phyloP scores from a whole-genome alignment of 2,113 vertebrate genomes.

The Arenaria interpres region DNA sequence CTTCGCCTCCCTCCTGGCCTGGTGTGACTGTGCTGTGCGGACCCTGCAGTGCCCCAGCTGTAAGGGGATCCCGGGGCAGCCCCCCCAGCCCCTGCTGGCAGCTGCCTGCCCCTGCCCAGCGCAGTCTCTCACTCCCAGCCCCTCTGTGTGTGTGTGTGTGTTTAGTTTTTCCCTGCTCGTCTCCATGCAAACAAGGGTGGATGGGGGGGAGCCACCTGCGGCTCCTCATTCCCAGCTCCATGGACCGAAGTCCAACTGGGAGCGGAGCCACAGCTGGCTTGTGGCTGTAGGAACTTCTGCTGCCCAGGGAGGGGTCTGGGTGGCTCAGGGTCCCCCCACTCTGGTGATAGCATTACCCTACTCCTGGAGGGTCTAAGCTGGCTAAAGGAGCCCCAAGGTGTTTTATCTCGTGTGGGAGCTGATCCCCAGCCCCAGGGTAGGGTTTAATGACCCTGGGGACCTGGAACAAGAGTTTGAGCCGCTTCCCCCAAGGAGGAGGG shows the following conservation, averaged over 20 bases:
- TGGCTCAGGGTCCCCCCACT: accelerated
- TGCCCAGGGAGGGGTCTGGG: not conserved
- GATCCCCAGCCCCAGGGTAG: accelerated
- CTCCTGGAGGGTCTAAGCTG: not conserved
- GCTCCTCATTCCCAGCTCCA: not conserved
- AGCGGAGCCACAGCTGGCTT: not conserved
- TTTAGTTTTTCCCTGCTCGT: not conserved
- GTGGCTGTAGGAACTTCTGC: accelerated
- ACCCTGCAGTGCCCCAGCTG: not conserved
- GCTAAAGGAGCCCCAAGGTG: accelerated
- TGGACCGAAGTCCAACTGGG: not conserved
- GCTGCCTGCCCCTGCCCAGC: not conserved
- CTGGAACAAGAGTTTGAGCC: accelerated
- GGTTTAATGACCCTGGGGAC: not conserved
- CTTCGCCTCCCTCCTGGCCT: accelerated
- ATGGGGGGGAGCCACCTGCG: not conserved
- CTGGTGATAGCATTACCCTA: not conserved
- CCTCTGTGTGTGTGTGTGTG: not conserved
- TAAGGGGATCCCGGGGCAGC: not conserved
- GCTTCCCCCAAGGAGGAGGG: not conserved
- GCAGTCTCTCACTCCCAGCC: not conserved
- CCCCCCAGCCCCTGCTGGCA: not conserved
- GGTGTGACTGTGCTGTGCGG: accelerated
- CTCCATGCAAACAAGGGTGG: not conserved
- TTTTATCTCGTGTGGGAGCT: not conserved